These are phyloP conservation scores for Linepithema humile DNA, from an alignment of 1,140 invertebrate genomes.

Conservation along the genomic window DNA sequence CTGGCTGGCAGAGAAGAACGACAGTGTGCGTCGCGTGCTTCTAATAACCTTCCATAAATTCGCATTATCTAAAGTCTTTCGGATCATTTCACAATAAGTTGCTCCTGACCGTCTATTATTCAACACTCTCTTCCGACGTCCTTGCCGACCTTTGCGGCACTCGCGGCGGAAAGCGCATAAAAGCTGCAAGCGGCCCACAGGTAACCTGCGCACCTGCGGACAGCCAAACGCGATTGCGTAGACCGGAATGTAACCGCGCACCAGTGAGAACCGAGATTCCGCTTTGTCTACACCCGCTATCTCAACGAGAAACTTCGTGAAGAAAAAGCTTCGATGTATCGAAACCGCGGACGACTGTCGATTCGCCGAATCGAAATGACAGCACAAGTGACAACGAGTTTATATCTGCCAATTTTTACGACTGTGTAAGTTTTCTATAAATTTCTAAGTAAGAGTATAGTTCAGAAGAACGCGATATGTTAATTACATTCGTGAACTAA, in stretches of 20 bases:
- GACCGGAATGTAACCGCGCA: slow-evolving; percentile 63
- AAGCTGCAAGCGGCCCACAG: slow-evolving; percentile 50
- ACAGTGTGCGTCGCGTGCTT: slow-evolving; percentile 51
- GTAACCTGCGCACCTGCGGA: slow-evolving; percentile 70
- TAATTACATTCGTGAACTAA: neutral
- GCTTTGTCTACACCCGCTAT: slow-evolving; percentile 71
- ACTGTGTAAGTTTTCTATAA: neutral
- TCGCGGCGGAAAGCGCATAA: slow-evolving; percentile 57
- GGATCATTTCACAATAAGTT: neutral
- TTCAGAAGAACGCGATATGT: neutral
- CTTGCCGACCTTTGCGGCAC: slow-evolving; percentile 53
- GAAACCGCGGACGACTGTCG: neutral
- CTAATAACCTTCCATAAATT: slow-evolving; percentile 52
- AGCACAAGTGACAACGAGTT: neutral
- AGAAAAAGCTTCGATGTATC: slow-evolving; percentile 19
- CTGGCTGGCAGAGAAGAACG: neutral
- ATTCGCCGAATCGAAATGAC: slow-evolving; percentile 6
- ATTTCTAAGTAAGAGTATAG: neutral
- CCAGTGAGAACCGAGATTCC: slow-evolving; percentile 76
- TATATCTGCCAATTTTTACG: neutral
- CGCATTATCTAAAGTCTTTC: slow-evolving; percentile 42
- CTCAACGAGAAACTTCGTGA: neutral
- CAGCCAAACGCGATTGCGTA: slow-evolving; percentile 76
- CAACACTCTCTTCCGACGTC: slow-evolving; percentile 56
- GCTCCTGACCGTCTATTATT: slow-evolving; percentile 25